phyloP scores from a whole-genome alignment of 2,888 invertebrate genomes.

The Aporophyla nigra region DNA sequence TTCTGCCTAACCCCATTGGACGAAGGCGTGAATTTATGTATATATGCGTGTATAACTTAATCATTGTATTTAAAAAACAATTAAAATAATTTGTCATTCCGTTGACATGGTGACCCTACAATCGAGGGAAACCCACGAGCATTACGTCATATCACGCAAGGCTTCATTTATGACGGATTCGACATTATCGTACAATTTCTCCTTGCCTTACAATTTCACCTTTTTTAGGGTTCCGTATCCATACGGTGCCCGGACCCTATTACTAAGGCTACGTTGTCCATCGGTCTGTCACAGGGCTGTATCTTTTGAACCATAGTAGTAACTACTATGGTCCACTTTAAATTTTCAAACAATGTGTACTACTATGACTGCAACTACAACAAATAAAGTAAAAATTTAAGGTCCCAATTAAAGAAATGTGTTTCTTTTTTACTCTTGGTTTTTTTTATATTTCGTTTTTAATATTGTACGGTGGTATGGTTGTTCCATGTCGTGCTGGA shows the following conservation, averaged over 20 bases:
- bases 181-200: conserved; percentile 58
- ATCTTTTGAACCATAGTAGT: too few relatives aligned
- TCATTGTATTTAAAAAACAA: background rate
- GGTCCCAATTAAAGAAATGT: background rate
- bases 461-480: background rate
- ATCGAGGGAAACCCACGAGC: conserved; percentile 50
- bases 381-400: background rate
- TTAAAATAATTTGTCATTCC: background rate
- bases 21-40: too few relatives aligned
- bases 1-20: too few relatives aligned
- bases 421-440: too few relatives aligned
- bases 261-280: too few relatives aligned
- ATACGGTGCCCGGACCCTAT: too few relatives aligned
- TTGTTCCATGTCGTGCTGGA: too few relatives aligned
- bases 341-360: background rate
- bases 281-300: background rate
- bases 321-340: background rate
- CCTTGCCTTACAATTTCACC: conserved; percentile 57
- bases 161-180: conserved; percentile 57
- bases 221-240: conserved; percentile 37
- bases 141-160: conserved; percentile 57
- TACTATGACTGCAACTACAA: too few relatives aligned
- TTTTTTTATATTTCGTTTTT: too few relatives aligned
- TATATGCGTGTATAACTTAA: background rate
- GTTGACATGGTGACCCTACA: conserved; percentile 32